Conservation (phyloP, 2,797 vertebrate species). For the Anolis apletophallus region DNA sequence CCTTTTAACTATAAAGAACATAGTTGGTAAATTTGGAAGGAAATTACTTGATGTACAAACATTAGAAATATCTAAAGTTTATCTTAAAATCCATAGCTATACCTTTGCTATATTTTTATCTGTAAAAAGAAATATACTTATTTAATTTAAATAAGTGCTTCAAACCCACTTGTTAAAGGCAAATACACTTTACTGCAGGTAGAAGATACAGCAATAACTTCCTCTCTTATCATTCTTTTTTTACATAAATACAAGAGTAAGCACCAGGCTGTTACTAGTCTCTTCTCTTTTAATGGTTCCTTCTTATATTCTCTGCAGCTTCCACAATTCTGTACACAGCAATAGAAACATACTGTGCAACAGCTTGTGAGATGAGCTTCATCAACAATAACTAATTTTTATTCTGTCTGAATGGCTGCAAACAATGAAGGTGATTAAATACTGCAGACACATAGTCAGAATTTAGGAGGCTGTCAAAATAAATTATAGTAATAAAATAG, state of each 20-base stretch:
- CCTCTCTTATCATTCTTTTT: constrained; percentile 33
- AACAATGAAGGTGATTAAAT: constrained; percentile 81
- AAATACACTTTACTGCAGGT: constrained; percentile 41
- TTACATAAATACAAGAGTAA: constrained; percentile 36
- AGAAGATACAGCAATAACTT: constrained; percentile 25
- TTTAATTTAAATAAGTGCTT: constrained; percentile 15
- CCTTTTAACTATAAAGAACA: background rate
- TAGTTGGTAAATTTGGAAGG: constrained; percentile 24
- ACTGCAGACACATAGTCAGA: constrained; percentile 75
- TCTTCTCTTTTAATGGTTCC: constrained; percentile 58
- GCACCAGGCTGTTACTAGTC: constrained; percentile 51
- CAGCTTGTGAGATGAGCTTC: constrained; percentile 79
- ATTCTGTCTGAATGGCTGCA: constrained; percentile 79
- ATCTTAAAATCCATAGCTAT: constrained; percentile 41
- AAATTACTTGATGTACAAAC: constrained; percentile 44
- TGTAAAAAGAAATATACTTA: constrained; percentile 17
- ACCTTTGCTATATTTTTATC: constrained; percentile 19
- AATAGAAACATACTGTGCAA: constrained; percentile 79
- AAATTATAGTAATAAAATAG: constrained; percentile 40
- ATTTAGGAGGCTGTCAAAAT: constrained; percentile 67
- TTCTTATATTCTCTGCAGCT: constrained; percentile 63
- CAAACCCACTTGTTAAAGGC: constrained; percentile 48
- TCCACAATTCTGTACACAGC: constrained; percentile 67
- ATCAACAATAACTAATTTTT: constrained; percentile 82
- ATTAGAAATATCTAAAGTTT: constrained; percentile 48